phyloP scores from a whole-genome alignment of 2,797 vertebrate species.

The Galagoides demidoff region DNA sequence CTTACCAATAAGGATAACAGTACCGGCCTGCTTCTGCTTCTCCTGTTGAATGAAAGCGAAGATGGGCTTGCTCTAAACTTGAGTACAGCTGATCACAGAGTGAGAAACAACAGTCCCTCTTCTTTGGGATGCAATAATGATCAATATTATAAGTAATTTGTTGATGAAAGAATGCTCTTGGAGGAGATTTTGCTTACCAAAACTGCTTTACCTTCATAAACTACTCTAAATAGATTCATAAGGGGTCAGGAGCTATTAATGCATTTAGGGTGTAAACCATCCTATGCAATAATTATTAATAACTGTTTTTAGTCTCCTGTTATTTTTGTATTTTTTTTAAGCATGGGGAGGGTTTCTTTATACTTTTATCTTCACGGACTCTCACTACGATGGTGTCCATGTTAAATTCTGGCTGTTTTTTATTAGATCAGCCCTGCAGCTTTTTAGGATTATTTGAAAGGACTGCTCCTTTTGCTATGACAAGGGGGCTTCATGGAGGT shows the following conservation, averaged over 20 bases:
- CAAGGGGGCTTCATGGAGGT: not conserved
- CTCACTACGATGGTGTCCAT: not conserved
- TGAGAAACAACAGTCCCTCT: not conserved
- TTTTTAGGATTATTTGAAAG: constrained; percentile 1
- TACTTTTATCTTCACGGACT: not conserved
- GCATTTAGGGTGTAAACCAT: not conserved
- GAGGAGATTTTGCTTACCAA: constrained; percentile 10
- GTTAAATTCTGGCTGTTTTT: constrained; percentile 22
- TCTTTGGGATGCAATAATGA: not conserved
- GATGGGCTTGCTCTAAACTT: not conserved
- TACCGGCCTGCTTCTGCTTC: not conserved
- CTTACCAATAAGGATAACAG: not conserved
- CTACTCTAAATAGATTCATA: not conserved
- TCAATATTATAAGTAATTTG: not conserved
- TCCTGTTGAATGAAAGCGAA: not conserved
- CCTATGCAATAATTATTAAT: not conserved
- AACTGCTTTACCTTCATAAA: constrained; percentile 3
- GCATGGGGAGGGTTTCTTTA: not conserved
- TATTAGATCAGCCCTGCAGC: not conserved
- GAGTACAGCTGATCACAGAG: not conserved
- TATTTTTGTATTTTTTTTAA: not conserved
- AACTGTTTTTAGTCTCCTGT: not conserved
- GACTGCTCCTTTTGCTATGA: not conserved
- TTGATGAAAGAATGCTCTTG: not conserved
- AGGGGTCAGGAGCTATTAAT: not conserved